Conservation (phyloP, 2,797 vertebrate genomes). For the Falco novaeseelandiae region DNA sequence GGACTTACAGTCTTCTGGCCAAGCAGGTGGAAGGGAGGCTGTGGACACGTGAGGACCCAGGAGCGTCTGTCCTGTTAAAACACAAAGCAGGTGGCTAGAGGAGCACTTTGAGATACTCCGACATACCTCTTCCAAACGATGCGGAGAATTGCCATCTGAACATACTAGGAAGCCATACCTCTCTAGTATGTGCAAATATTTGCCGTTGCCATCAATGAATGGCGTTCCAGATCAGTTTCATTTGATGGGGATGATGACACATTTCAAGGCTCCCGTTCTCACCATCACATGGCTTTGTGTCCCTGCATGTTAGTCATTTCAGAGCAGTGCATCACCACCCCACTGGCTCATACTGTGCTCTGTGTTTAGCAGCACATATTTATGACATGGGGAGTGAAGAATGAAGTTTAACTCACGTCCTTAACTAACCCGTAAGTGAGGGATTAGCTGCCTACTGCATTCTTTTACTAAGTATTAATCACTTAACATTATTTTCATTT, state of each 20-base stretch:
- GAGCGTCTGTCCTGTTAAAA: background rate
- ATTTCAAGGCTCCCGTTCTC: background rate
- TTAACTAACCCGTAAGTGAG: conserved; percentile 59
- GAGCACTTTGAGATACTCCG: background rate
- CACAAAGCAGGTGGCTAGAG: background rate
- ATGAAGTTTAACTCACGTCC: conserved; percentile 65
- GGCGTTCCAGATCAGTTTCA: background rate
- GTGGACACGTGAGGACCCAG: background rate
- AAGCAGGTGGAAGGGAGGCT: background rate
- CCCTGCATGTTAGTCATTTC: conserved; percentile 55
- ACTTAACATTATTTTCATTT: conserved; percentile 43
- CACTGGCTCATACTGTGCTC: conserved; percentile 3
- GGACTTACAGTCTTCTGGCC: background rate
- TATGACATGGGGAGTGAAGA: conserved; percentile 57
- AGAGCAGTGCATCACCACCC: conserved; percentile 51
- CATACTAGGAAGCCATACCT: background rate
- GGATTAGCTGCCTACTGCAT: conserved; percentile 65
- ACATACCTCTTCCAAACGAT: background rate
- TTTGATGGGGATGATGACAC: background rate
- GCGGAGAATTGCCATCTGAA: background rate
- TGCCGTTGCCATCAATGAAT: background rate
- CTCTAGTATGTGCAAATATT: background rate
- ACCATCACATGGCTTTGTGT: background rate
- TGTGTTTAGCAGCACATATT: conserved; percentile 56
- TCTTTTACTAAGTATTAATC: conserved; percentile 57